Percentiles rank a stretch among this genome's conserved stretches.
These are phyloP conservation scores for Diachasma alloeum DNA, from an alignment of 1,140 invertebrate genomes.

Conservation along the genomic window DNA sequence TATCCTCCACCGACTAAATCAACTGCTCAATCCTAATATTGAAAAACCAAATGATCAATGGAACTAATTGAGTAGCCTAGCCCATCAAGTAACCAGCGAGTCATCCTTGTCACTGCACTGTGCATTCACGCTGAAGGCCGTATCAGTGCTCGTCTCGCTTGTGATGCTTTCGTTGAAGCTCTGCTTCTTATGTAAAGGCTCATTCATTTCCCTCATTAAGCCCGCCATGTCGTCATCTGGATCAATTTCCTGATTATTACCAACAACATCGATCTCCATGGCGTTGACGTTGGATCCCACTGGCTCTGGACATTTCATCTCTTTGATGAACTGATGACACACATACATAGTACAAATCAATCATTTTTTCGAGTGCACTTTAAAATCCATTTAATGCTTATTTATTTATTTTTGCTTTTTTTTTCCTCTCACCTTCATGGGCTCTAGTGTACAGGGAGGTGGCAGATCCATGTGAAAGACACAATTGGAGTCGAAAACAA, in stretches of 20 bases:
- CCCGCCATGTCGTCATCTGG: constrained; percentile 64
- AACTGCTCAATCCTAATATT: no score
- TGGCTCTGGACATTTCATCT: not conserved
- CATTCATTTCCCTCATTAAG: constrained; percentile 64
- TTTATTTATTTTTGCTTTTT: no score
- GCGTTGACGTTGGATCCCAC: constrained; percentile 39
- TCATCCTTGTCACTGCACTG: constrained; percentile 61
- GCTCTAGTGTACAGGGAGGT: constrained; percentile 53
- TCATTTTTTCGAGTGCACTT: no score
- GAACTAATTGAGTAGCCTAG: not conserved
- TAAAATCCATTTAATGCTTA: no score
- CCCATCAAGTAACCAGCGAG: not conserved
- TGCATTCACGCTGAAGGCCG: constrained; percentile 58
- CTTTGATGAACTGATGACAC: constrained; percentile 52
- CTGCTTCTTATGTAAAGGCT: constrained; percentile 50
- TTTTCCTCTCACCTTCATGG: constrained; percentile 50
- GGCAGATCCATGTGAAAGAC: constrained; percentile 75
- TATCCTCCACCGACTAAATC: no score
- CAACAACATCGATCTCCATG: constrained; percentile 56
- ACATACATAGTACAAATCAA: no score
- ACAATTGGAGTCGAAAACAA: constrained; percentile 74
- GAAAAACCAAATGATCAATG: no score
- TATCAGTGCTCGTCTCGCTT: constrained; percentile 62
- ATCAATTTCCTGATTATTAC: constrained; percentile 57
- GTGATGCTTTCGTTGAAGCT: constrained; percentile 56